Evolutionary conservation across 2,113 vertebrate genomes (phyloP).

Genomic region (Ia io): DNA sequence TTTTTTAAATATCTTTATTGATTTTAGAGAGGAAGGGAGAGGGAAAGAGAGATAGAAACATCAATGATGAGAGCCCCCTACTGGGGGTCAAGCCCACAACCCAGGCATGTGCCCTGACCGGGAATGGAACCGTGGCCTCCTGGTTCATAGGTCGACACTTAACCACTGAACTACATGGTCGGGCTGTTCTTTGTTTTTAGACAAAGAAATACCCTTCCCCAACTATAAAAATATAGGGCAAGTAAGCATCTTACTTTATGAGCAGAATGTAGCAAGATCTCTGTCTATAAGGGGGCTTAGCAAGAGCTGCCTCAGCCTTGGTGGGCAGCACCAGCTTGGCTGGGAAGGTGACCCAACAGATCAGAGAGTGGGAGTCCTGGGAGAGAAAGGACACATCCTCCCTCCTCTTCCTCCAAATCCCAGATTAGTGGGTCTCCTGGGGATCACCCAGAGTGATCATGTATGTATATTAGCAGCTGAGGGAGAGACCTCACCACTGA

Average conservation of each 20-base stretch:
- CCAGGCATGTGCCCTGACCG: too few species aligned
- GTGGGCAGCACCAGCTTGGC: neutral
- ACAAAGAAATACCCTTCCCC: neutral
- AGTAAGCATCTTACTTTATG: neutral
- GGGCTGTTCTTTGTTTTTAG: neutral
- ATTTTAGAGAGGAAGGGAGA: too few species aligned
- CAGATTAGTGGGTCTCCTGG: neutral
- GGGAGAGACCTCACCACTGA: neutral
- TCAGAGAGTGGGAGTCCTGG: neutral
- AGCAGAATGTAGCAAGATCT: neutral
- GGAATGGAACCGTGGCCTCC: too few species aligned
- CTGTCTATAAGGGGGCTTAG: neutral
- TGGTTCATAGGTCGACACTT: too few species aligned
- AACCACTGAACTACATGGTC: too few species aligned
- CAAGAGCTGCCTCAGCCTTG: neutral
- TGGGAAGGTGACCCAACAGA: neutral
- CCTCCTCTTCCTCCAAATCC: neutral
- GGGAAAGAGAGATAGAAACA: too few species aligned
- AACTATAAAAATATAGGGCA: neutral
- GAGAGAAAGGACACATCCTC: neutral
- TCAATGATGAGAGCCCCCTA: too few species aligned
- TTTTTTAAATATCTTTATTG: too few species aligned
- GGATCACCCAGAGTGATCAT: neutral
- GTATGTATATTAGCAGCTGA: neutral
- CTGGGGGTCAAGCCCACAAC: too few species aligned